phyloP scores from a whole-genome alignment of 2,113 vertebrate species.

The Acrocephalus arundinaceus region DNA sequence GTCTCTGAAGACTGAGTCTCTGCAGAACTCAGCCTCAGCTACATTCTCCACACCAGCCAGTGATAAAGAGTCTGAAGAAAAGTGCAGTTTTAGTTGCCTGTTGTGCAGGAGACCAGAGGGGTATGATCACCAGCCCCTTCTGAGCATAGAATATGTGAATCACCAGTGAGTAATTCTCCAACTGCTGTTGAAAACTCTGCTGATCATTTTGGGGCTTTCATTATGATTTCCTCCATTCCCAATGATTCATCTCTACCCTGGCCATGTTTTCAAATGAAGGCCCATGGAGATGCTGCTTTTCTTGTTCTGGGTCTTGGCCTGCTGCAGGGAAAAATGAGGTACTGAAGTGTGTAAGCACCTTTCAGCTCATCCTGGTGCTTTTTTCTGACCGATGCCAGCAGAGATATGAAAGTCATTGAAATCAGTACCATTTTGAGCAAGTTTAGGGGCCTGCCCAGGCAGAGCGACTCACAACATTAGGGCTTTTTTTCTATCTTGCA shows the following conservation, averaged over 20 bases:
- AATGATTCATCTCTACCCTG: conserved; percentile 11
- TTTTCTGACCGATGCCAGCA: neutral
- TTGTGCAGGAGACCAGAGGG: conserved; percentile 4
- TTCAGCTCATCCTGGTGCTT: neutral
- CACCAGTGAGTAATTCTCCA: conserved; percentile 56
- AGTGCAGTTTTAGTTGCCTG: neutral
- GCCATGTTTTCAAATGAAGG: neutral
- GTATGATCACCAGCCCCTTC: neutral
- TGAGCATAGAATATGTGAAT: conserved; percentile 38
- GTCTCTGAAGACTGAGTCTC: neutral
- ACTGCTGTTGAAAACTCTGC: conserved; percentile 8
- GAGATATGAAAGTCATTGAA: neutral
- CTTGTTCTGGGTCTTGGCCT: neutral
- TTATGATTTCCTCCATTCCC: conserved; percentile 12
- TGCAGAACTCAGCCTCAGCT: neutral
- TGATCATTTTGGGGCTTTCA: conserved; percentile 41
- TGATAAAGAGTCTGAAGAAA: neutral
- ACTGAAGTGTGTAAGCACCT: neutral
- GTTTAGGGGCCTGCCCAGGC: neutral
- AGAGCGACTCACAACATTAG: neutral
- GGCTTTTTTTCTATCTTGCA: neutral
- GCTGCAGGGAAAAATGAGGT: neutral
- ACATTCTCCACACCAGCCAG: neutral
- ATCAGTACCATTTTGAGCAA: neutral
- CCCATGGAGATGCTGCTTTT: neutral